A percentile compares a stretch with the other conserved stretches of the same genome.
Evolutionary conservation across 2,797 vertebrate species (phyloP).

Genomic region (Clarias laeviceps): DNA sequence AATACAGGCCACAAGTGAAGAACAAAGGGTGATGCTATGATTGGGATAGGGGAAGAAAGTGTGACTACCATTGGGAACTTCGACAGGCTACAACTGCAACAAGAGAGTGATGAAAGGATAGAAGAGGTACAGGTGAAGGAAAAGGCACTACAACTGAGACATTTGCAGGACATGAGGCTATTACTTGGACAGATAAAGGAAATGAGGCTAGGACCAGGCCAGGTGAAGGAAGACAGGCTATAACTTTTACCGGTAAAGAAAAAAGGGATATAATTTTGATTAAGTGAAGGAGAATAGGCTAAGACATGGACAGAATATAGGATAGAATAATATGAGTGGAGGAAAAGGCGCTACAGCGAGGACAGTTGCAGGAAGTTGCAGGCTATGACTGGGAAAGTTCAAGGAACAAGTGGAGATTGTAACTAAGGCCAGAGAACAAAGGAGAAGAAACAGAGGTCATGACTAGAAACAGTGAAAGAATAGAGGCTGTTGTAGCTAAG

Average conservation of each 20-base stretch:
- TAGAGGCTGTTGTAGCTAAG: neutral
- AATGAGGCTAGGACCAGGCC: neutral
- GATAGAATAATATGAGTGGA: neutral
- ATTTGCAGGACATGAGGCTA: neutral
- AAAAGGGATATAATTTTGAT: neutral
- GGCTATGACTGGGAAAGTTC: neutral
- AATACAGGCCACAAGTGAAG: neutral
- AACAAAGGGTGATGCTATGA: neutral
- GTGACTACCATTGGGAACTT: neutral
- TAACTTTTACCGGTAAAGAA: neutral
- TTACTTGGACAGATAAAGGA: neutral
- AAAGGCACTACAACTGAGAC: too few relatives aligned
- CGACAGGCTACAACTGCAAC: neutral
- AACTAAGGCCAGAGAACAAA: constrained; percentile 1
- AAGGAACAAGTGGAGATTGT: neutral
- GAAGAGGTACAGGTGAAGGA: neutral
- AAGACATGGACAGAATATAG: neutral
- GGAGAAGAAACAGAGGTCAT: neutral
- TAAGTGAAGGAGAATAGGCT: neutral
- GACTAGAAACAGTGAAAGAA: neutral
- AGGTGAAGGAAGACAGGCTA: neutral
- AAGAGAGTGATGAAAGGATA: neutral
- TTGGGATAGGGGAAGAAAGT: neutral
- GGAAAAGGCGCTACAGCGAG: neutral
- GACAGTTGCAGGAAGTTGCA: neutral